Conservation (phyloP, 1,140 invertebrate genomes). For the Augochlora pura region DNA sequence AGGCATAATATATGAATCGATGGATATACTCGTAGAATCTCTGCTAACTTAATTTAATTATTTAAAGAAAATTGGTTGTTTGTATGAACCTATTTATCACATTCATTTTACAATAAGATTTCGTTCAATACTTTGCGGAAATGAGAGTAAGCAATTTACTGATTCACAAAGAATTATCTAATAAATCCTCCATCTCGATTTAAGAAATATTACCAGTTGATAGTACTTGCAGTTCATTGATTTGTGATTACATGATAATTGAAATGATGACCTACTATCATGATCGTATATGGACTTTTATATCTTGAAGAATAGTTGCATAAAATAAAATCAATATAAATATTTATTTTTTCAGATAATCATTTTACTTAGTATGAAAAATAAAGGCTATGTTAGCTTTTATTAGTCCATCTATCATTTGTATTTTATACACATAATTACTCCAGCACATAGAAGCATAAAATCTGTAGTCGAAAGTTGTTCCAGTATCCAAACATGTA, state of each 20-base stretch:
- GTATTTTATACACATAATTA: too few relatives aligned
- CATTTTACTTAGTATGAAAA: too few relatives aligned
- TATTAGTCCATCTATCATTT: too few relatives aligned
- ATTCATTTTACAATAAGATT: not conserved
- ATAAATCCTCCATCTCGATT: not conserved
- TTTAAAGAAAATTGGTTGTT: slow-evolving; percentile 5
- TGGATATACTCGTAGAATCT: slow-evolving; percentile 13
- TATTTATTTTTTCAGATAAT: too few relatives aligned
- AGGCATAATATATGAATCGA: slow-evolving; percentile 26
- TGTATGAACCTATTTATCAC: not conserved
- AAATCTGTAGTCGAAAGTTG: too few relatives aligned
- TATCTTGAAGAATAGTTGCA: too few relatives aligned
- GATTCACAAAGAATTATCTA: not conserved
- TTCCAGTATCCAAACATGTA: too few relatives aligned
- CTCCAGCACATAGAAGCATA: too few relatives aligned
- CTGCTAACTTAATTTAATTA: not conserved
- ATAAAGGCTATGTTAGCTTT: too few relatives aligned
- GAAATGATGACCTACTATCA: too few relatives aligned
- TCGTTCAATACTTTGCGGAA: slow-evolving; percentile 14
- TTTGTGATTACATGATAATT: not conserved
- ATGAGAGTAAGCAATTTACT: not conserved
- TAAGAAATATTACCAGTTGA: not conserved
- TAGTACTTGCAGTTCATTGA: not conserved
- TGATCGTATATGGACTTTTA: too few relatives aligned
- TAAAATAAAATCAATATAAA: too few relatives aligned